These are phyloP conservation scores for Megathymus violae DNA, from an alignment of 1,140 invertebrate species.

Conservation along the genomic window DNA sequence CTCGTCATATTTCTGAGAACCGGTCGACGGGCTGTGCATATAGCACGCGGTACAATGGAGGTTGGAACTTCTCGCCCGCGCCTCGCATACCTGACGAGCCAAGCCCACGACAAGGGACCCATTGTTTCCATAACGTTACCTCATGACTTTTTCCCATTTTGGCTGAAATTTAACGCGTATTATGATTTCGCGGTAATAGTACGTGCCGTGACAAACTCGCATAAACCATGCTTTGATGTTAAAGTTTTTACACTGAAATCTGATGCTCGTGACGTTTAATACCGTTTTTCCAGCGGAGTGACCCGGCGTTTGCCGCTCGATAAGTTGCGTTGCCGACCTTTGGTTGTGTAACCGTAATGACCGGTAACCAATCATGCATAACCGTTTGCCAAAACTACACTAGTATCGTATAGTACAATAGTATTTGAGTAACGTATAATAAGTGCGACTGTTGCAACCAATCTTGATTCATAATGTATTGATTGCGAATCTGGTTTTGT, in stretches of 20 bases:
- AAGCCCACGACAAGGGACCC: slow-evolving; percentile 43
- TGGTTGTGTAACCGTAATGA: slow-evolving; percentile 50
- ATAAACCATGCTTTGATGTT: slow-evolving; percentile 18
- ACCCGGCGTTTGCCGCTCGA: slow-evolving; percentile 59
- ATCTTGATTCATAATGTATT: slow-evolving; percentile 25
- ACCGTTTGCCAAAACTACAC: slow-evolving; percentile 62
- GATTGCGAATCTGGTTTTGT: slow-evolving; percentile 7
- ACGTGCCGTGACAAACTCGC: slow-evolving; percentile 50
- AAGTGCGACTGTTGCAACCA: slow-evolving; percentile 8
- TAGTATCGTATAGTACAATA: not conserved
- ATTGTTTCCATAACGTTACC: slow-evolving; percentile 54
- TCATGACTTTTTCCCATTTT: slow-evolving; percentile 48
- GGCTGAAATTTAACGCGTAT: slow-evolving; percentile 43
- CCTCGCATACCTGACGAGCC: slow-evolving; percentile 49
- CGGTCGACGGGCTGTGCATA: slow-evolving; percentile 57
- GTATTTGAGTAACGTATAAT: slow-evolving; percentile 17
- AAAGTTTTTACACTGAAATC: slow-evolving; percentile 11
- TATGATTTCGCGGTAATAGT: slow-evolving; percentile 35
- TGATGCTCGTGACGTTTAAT: slow-evolving; percentile 34
- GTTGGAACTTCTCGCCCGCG: slow-evolving; percentile 48
- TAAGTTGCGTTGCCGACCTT: slow-evolving; percentile 60
- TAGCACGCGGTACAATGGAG: slow-evolving; percentile 59
- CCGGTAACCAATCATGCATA: slow-evolving; percentile 59
- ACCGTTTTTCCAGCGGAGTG: slow-evolving; percentile 54
- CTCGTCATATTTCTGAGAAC: slow-evolving; percentile 65